Base-by-base conservation (phyloP, 1,140 invertebrate genomes). In the Ceratosolen fusciceps region DNA sequence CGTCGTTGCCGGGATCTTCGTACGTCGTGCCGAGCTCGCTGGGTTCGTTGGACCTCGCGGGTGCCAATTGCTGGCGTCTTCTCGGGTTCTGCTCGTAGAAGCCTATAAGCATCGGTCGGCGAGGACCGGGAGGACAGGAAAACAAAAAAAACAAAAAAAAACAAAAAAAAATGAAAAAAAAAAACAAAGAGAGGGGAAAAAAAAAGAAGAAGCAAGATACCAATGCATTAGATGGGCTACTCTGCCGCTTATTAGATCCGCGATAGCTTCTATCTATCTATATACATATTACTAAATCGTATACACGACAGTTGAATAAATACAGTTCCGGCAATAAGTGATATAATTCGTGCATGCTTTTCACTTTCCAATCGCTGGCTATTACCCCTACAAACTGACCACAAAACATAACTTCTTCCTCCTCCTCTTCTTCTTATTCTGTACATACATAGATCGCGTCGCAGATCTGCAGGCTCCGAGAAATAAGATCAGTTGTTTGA, bases 81-180 rank as follows among this genome's bases (percentile, higher is more conserved):
- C 89, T 85, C 16, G 85, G 85, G 77, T 86, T 89, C 71, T 90
- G 88, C 75, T 90, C 89, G 81, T 90, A 89, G 82, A 90, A 90
- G 19, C 90, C 90, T 90, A 84, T 68, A 88, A 86, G 83, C 67
- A 77, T 54, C 10, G 49, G 31, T 39, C n/a, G 26, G 52, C 34
- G 70, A 70, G 54, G 49, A 73, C 54, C 74, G 79, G 70, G 56
- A 67, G 21, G 31, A 74, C 26, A 43, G 39, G 12, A 43, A 43
- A 43, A 43, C 39, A n/a, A n/a, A n/a, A n/a, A n/a, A n/a, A n/a
- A n/a, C n/a, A n/a, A n/a, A n/a, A n/a, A n/a, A n/a, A n/a, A n/a
- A n/a, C n/a, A n/a, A n/a, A n/a, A n/a, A n/a, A n/a, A n/a, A n/a
- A n/a, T n/a, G n/a, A n/a, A n/a, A n/a, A n/a, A n/a, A n/a, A n/a